phyloP scores from a whole-genome alignment of 2,888 invertebrate species.

The Pandemis corylana region DNA sequence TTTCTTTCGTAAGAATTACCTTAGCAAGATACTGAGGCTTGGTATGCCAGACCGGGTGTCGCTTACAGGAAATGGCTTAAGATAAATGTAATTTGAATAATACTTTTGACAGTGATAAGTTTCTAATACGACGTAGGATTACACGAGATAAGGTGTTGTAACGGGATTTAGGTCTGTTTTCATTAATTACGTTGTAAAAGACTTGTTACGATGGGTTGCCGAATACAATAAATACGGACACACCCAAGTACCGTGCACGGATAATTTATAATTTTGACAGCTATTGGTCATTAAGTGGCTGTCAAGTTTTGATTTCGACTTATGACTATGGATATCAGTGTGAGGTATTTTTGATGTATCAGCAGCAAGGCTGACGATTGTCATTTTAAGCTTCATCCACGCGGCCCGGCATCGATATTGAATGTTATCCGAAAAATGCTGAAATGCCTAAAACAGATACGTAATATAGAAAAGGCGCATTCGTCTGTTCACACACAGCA shows the following conservation, averaged over 20 bases:
- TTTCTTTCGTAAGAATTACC: neutral
- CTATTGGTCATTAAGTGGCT: too few relatives aligned
- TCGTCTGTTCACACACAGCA: neutral
- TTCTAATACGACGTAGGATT: slow-evolving; percentile 19
- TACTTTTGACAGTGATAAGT: slow-evolving; percentile 17
- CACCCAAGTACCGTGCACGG: too few relatives aligned
- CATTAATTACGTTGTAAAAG: neutral
- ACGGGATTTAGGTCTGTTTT: neutral
- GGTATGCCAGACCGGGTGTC: neutral
- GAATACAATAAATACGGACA: neutral
- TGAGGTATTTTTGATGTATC: too few relatives aligned
- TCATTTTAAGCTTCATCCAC: neutral
- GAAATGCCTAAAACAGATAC: slow-evolving; percentile 1
- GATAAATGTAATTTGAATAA: slow-evolving; percentile 32
- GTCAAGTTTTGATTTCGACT: too few relatives aligned
- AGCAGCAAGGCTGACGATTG: too few relatives aligned
- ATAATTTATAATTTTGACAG: too few relatives aligned
- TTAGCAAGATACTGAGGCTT: neutral
- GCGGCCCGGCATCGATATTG: neutral
- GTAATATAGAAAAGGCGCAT: neutral
- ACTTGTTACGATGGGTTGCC: neutral
- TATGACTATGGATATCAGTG: too few relatives aligned
- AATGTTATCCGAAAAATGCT: neutral
- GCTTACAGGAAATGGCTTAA: slow-evolving; percentile 29
- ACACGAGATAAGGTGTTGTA: slow-evolving; percentile 16